These are phyloP conservation scores for Hylaeus volcanicus DNA, from an alignment of 1,140 invertebrate genomes.

Conservation along the genomic window DNA sequence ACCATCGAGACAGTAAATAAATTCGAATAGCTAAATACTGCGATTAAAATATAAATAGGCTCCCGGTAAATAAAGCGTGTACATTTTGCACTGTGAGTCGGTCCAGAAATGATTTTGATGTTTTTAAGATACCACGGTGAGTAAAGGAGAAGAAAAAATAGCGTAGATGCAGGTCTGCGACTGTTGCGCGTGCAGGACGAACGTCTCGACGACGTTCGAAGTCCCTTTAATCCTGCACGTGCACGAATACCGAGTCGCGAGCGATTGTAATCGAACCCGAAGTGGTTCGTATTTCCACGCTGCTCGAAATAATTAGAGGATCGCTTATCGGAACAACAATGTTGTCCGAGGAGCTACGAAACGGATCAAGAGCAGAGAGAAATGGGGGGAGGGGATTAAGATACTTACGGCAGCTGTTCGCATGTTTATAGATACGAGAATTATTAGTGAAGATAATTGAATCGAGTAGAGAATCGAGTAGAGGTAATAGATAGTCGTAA, in stretches of 20 bases:
- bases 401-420: too few relatives aligned
- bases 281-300: neutral
- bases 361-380: too few relatives aligned
- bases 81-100: neutral
- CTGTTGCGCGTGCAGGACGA: neutral
- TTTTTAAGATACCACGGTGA: slow-evolving; percentile 4
- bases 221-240: too few relatives aligned
- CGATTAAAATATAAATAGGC: too few relatives aligned
- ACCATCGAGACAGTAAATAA: too few relatives aligned
- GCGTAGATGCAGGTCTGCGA: neutral
- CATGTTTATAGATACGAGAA: too few relatives aligned
- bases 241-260: neutral
- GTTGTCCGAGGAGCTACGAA: too few relatives aligned
- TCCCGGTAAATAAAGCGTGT: neutral
- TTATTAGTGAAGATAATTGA: too few relatives aligned
- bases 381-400: too few relatives aligned
- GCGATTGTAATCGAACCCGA: neutral
- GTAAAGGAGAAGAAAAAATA: neutral
- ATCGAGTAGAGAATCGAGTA: too few relatives aligned
- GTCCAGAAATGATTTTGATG: neutral
- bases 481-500: too few relatives aligned
- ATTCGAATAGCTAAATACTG: too few relatives aligned
- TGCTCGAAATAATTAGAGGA: neutral
- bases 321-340: neutral
- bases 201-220: neutral